Conservation (phyloP, 2,113 vertebrate species). For the Lichenostomus cassidix region DNA sequence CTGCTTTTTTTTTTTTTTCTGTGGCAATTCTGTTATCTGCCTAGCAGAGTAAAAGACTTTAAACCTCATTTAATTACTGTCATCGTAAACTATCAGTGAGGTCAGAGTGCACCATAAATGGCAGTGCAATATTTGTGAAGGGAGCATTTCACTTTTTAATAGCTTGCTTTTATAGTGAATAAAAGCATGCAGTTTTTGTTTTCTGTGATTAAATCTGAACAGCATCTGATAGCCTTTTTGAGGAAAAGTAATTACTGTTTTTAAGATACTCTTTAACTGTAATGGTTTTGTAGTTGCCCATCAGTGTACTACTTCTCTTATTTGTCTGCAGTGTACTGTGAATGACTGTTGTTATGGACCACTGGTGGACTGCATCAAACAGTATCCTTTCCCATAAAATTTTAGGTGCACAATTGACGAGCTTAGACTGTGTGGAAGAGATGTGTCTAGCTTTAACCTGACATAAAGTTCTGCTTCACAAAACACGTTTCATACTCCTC, state of each 20-base stretch:
- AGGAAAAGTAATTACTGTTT: slow-evolving; percentile 70
- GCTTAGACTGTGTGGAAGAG: slow-evolving; percentile 86
- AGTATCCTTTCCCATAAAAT: slow-evolving; percentile 99
- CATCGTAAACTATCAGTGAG: slow-evolving; percentile 80
- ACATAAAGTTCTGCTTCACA: slow-evolving; percentile 93
- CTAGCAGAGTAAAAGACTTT: slow-evolving; percentile 76
- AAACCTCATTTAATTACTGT: slow-evolving; percentile 84
- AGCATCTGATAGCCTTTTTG: slow-evolving; percentile 62
- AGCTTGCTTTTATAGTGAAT: slow-evolving; percentile 76
- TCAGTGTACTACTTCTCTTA: slow-evolving; percentile 52
- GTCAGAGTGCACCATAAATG: slow-evolving; percentile 77
- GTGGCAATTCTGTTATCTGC: slow-evolving; percentile 70
- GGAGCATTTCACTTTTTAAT: slow-evolving; percentile 79
- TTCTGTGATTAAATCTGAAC: slow-evolving; percentile 75
- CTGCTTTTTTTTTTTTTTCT: not conserved
- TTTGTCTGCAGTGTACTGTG: slow-evolving; percentile 92
- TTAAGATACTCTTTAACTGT: slow-evolving; percentile 65
- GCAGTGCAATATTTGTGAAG: slow-evolving; percentile 74
- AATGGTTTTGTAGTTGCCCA: slow-evolving; percentile 49
- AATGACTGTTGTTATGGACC: slow-evolving; percentile 99
- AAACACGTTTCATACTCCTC: slow-evolving; percentile 77
- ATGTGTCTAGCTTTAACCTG: slow-evolving; percentile 90
- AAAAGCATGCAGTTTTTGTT: slow-evolving; percentile 74
- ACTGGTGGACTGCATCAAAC: slow-evolving; percentile 99
- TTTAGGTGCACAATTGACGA: slow-evolving; percentile 91